Percentiles rank a stretch among this genome's conserved stretches.
Conservation (phyloP, 2,888 invertebrate genomes). For the Apotomis turbidana region DNA sequence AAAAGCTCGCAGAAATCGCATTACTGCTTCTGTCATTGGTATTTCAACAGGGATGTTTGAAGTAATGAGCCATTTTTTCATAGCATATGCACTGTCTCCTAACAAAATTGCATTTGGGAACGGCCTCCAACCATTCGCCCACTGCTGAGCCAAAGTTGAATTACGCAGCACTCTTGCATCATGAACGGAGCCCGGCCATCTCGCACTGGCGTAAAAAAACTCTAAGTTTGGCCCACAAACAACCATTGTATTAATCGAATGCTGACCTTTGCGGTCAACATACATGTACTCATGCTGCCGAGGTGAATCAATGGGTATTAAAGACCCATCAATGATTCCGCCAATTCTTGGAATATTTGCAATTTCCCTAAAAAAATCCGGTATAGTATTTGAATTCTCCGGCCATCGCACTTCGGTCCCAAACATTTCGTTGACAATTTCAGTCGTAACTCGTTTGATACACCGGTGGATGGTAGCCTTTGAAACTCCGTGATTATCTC, state of each 20-base stretch:
- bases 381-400: not conserved
- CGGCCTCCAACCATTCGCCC: slow-evolving; percentile 19
- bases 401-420: not conserved
- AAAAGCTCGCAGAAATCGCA: slow-evolving; percentile 9
- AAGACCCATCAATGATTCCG: slow-evolving; percentile 22
- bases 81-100: slow-evolving; percentile 2
- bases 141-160: slow-evolving; percentile 31
- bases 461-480: not conserved
- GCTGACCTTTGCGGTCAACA: slow-evolving; percentile 40
- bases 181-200: slow-evolving; percentile 42
- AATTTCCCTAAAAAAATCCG: slow-evolving; percentile 6
- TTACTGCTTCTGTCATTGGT: slow-evolving; percentile 10
- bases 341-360: slow-evolving; percentile 12
- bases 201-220: slow-evolving; percentile 35
- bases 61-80: slow-evolving; percentile 6
- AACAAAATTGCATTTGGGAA: slow-evolving; percentile 4
- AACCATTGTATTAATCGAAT: slow-evolving; percentile 34
- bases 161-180: slow-evolving; percentile 41
- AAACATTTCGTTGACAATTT: not conserved
- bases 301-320: too few species aligned
- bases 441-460: not conserved
- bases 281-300: too few species aligned
- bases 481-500: not conserved
- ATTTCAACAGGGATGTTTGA: slow-evolving; percentile 8
- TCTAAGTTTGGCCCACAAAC: slow-evolving; percentile 31